These are phyloP conservation scores for Drosophila engyochracea DNA, from an alignment of 2,888 invertebrate genomes.

Conservation along the genomic window DNA sequence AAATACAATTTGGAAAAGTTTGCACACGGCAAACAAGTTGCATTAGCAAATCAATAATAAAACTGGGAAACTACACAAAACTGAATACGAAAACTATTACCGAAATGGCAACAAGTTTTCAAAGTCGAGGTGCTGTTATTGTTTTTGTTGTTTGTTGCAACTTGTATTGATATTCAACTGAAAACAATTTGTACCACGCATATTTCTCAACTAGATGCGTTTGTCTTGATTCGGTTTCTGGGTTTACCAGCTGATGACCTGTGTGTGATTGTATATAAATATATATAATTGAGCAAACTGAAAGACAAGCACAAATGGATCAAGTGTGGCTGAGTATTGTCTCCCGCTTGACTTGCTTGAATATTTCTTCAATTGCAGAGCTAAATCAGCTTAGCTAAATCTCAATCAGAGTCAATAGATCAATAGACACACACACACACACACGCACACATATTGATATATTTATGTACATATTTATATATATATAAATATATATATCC, in stretches of 20 bases:
- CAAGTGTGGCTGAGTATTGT: slow-evolving; percentile 5
- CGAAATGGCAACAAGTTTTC: slow-evolving; percentile 46
- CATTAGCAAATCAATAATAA: slow-evolving; percentile 53
- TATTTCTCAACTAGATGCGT: slow-evolving; percentile 33
- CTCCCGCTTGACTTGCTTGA: slow-evolving; percentile 2
- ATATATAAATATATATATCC: background rate
- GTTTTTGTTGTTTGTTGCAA: slow-evolving; percentile 11
- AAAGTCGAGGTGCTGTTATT: slow-evolving; percentile 20
- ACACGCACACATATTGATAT: slow-evolving; percentile 6
- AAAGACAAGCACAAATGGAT: background rate
- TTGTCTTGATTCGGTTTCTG: slow-evolving; percentile 39
- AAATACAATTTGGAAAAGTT: slow-evolving; percentile 49
- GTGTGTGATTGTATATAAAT: slow-evolving; percentile 23
- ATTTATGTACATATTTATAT: background rate
- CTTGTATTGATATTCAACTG: slow-evolving; percentile 14
- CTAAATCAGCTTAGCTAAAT: slow-evolving; percentile 69
- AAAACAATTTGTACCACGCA: slow-evolving; percentile 37
- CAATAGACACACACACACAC: slow-evolving; percentile 19
- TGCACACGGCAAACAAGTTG: slow-evolving; percentile 59
- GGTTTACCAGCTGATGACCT: slow-evolving; percentile 37
- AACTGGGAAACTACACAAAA: slow-evolving; percentile 16
- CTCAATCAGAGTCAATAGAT: slow-evolving; percentile 66
- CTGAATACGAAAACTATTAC: slow-evolving; percentile 13
- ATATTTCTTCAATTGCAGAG: slow-evolving; percentile 57
- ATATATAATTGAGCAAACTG: slow-evolving; percentile 33